A percentile compares a stretch with the other conserved stretches of the same genome.
Conservation (phyloP, 2,888 invertebrate genomes). For the Microchrysa polita region DNA sequence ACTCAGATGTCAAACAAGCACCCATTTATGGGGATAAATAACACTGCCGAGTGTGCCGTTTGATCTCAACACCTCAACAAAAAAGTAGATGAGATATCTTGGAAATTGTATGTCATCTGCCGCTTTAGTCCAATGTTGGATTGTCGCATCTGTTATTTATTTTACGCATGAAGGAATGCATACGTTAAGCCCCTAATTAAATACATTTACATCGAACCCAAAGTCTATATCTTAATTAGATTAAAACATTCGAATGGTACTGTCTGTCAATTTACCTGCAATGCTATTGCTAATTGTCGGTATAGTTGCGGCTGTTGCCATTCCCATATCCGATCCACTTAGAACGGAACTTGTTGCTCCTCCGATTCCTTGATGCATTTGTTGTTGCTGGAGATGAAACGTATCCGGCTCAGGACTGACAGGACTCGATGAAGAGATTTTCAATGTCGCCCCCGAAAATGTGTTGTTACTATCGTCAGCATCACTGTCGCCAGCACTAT, state of each 20-base stretch:
- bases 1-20: too few relatives aligned
- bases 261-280: conserved; percentile 17
- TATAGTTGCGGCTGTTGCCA: conserved; percentile 58
- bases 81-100: too few relatives aligned
- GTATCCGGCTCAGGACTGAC: conserved; percentile 46
- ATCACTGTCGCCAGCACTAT: conserved; percentile 53
- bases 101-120: too few relatives aligned
- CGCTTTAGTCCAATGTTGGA: too few relatives aligned
- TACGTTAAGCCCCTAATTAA: too few relatives aligned
- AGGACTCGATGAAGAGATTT: conserved; percentile 50
- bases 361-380: not conserved
- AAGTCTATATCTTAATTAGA: conserved; percentile 8
- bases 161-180: too few relatives aligned
- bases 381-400: conserved; percentile 49
- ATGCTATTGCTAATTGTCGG: conserved; percentile 64
- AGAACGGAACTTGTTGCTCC: conserved; percentile 52
- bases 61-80: too few relatives aligned
- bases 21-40: too few relatives aligned
- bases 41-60: too few relatives aligned
- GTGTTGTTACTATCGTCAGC: conserved; percentile 61
- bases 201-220: not conserved
- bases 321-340: conserved; percentile 57
- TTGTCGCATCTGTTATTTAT: too few relatives aligned
- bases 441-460: conserved; percentile 61
- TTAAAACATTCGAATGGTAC: not conserved